Percentiles rank a stretch among this genome's conserved stretches.
Evolutionary conservation across 1,140 invertebrate species (phyloP).

Genomic region (Augochlora pura): DNA sequence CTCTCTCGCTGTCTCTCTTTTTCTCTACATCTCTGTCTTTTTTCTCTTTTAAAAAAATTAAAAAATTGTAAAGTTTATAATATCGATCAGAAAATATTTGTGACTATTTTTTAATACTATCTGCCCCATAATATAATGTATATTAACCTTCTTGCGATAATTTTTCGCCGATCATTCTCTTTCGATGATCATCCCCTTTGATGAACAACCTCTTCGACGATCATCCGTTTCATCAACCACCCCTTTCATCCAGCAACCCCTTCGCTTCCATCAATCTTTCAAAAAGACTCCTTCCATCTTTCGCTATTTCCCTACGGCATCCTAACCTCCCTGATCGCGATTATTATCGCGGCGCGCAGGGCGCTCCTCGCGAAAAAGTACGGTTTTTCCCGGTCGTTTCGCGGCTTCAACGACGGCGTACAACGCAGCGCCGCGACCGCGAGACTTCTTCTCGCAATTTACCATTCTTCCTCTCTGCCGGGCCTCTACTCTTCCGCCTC

Average conservation of each 20-base stretch:
- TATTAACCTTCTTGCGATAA: no score
- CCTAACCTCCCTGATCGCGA: neutral
- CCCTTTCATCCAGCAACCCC: no score
- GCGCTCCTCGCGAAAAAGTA: neutral
- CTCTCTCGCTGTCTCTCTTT: neutral
- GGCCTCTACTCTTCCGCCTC: slow-evolving; percentile 44
- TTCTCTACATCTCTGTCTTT: no score
- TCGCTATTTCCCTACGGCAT: neutral
- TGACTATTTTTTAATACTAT: no score
- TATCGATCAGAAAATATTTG: no score
- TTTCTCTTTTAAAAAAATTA: no score
- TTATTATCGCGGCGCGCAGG: slow-evolving; percentile 8
- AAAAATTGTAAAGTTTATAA: no score
- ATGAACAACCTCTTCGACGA: no score
- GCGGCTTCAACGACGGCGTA: neutral
- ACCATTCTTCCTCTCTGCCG: slow-evolving; percentile 42
- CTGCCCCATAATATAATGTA: no score
- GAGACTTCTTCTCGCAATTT: slow-evolving; percentile 37
- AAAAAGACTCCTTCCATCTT: neutral
- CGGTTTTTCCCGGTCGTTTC: slow-evolving; percentile 8
- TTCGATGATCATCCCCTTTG: no score
- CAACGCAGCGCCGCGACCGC: slow-evolving; percentile 12
- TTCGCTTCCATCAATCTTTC: neutral
- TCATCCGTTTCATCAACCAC: no score
- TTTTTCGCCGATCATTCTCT: no score